Base-by-base conservation (phyloP, 2,888 invertebrate species). In the Mesorhabditis spiculigera region DNA sequence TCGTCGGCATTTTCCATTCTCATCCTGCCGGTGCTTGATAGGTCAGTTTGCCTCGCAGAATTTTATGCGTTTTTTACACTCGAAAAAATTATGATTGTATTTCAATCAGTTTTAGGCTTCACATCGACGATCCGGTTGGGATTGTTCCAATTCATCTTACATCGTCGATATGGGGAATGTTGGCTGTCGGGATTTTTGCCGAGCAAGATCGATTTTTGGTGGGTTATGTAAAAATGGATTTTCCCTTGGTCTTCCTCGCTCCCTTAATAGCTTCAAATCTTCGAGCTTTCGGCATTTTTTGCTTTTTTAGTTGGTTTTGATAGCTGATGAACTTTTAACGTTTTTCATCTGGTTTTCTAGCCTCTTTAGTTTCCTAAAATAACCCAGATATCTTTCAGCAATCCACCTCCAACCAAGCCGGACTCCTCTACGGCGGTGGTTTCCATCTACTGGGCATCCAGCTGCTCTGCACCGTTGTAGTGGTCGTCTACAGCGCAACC, bases 111-210 rank as follows among this genome's bases (percentile, higher is more conserved):
- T 69, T 28, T 45, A 69, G 76, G 64, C 65, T 78, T 5, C 74
- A 75, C n/a, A 76, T 79, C 45, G 78, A 78, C 66, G 80, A 81
- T 58, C 80, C 81, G 3, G 81, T 81, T 5, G 81, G 81, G 4
- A 79, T 81, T 58, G 80, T 81, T 4, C 81, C 81, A 42, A 80
- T 81, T 41, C 81, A 81, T 71, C 65, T 79, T 68, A 79, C 79
- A 0, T 77, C 77, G 5, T 80, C 79, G 10, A 77, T 81, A 43
- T 81, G 81, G 87, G 87, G 87, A 6, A 82, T 87, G 85, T 66
- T 87, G 4, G 81, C 86, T 1, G 86, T 86, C 3, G 87, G 87
- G 2, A 76, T 87, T 6, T 87, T 87, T 72, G 86, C 82, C 5
- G 81, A 83, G n/a, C 70, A 77, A 61, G 81, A 81, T 65, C 74